Base-by-base conservation (phyloP, 2,797 vertebrate genomes). In the Microctenopoma stevenorrisi region DNA sequence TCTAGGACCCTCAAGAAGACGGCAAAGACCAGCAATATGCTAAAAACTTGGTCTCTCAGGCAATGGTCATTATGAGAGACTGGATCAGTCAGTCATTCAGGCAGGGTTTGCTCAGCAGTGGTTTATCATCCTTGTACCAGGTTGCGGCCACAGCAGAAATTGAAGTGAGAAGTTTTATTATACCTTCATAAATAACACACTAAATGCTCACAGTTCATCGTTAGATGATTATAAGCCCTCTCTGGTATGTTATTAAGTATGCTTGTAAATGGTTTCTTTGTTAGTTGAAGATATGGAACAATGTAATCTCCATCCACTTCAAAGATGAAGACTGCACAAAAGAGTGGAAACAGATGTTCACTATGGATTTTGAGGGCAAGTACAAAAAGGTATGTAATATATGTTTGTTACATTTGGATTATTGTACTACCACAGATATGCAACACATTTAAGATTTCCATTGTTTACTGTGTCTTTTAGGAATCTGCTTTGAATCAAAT, bases 231-330 rank as follows among this genome's bases (percentile, higher is more conserved):
- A 37, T 12, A 48, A 13, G 0, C 0, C 2, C 11, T 60, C 3
- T 5, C 12, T 58, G 2, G 7, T 35, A 50, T 22, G 22, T 22
- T 22, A 22, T 22, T 22, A 11, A 64, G 5, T 55, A 49, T 44
- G 2, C 0, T 40, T 2, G 1, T 71, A 8, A 43, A 50, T n/a
- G 1, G 0, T 13, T 38, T 0, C 30, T 42, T 28, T 49, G 25
- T 18, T 64, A 7, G 15, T 66, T 64, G n/a, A 83, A 99, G 97
- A 80, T 91, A 0, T 98, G 96, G 97, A 85, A 93, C 66, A 90
- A 70, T 2, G 80, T 97, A 30, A 82, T 97, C 33, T 91, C 66
- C 3, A 86, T 97, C 28, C 33, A 54, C 7, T 97, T 97, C 68
- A 89, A 89, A 33, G 83, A 59, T 51, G 78, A 92, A 0, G 49